Evolutionary conservation across 2,113 vertebrate species (phyloP).

Genomic region (Engraulis encrasicolus): DNA sequence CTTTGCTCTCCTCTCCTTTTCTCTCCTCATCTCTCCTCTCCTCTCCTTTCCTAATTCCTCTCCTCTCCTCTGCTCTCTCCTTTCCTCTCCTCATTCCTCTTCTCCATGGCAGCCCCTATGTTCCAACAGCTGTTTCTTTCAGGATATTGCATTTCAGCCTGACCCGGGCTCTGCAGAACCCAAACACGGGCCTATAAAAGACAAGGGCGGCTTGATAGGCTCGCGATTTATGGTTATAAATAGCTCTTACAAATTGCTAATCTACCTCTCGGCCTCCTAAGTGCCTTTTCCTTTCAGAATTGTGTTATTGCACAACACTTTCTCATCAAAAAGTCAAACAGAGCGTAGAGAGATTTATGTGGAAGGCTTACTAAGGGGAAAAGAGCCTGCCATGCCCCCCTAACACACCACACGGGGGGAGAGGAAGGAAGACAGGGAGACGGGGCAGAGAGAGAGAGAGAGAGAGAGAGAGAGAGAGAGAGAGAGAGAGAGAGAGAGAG

Average conservation of each 20-base stretch:
- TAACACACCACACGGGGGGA: not conserved
- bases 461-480: too few species aligned
- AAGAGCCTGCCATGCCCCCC: constrained; percentile 54
- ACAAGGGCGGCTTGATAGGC: constrained; percentile 53
- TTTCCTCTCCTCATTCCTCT: not conserved
- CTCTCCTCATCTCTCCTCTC: constrained; percentile 7
- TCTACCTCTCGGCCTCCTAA: constrained; percentile 65
- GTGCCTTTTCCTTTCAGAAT: constrained; percentile 66
- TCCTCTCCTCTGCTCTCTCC: not conserved
- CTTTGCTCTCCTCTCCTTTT: constrained; percentile 27
- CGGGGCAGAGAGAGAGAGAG: too few species aligned
- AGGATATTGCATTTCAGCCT: constrained; percentile 59
- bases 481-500: too few species aligned
- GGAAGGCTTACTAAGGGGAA: constrained; percentile 55
- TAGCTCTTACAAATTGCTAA: constrained; percentile 67
- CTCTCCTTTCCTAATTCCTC: not conserved
- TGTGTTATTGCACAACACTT: constrained; percentile 62
- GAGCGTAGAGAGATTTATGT: constrained; percentile 63
- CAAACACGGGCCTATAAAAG: constrained; percentile 59
- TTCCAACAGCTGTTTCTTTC: constrained; percentile 59
- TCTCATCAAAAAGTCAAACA: constrained; percentile 69
- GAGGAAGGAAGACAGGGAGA: too few species aligned
- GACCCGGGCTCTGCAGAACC: constrained; percentile 50
- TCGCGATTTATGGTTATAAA: constrained; percentile 63
- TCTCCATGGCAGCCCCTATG: too few species aligned